A percentile compares a stretch with the other conserved stretches of the same genome.
Conservation (phyloP, 2,888 invertebrate species). For the Scaptomyza flava region DNA sequence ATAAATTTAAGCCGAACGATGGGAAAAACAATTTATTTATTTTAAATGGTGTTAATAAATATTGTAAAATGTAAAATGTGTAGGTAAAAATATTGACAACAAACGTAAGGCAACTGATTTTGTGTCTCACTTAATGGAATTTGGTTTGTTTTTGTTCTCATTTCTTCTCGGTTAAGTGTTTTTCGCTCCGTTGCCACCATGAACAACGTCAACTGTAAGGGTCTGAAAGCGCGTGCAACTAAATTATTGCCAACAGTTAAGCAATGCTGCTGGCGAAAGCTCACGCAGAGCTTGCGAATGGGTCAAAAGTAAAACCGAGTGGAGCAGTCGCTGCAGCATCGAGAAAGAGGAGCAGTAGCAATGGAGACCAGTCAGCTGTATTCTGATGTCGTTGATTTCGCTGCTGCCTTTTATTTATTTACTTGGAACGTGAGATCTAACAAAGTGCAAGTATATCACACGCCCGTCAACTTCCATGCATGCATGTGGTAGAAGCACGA, state of each 20-base stretch:
- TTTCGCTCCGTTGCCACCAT: conserved; percentile 10
- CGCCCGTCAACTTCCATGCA: conserved; percentile 52
- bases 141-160: conserved; percentile 4
- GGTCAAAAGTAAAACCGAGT: conserved; percentile 54
- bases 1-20: background rate
- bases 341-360: conserved; percentile 28
- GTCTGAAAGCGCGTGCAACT: conserved; percentile 70
- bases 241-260: conserved; percentile 69
- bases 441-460: conserved; percentile 12
- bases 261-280: conserved; percentile 64
- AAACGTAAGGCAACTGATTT: conserved; percentile 6
- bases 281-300: conserved; percentile 54
- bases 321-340: conserved; percentile 20
- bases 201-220: conserved; percentile 51
- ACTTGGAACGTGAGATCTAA: conserved; percentile 58
- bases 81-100: conserved; percentile 8
- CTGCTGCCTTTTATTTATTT: conserved; percentile 26
- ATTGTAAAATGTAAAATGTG: background rate
- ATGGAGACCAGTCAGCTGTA: conserved; percentile 58
- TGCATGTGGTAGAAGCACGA: conserved; percentile 8
- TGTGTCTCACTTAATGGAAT: conserved; percentile 33
- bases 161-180: conserved; percentile 16
- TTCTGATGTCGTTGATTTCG: conserved; percentile 16
- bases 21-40: background rate
- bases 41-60: background rate